phyloP scores from a whole-genome alignment of 35 echinoderm and acorn worm species.

The Apostichopus parvimensis region DNA sequence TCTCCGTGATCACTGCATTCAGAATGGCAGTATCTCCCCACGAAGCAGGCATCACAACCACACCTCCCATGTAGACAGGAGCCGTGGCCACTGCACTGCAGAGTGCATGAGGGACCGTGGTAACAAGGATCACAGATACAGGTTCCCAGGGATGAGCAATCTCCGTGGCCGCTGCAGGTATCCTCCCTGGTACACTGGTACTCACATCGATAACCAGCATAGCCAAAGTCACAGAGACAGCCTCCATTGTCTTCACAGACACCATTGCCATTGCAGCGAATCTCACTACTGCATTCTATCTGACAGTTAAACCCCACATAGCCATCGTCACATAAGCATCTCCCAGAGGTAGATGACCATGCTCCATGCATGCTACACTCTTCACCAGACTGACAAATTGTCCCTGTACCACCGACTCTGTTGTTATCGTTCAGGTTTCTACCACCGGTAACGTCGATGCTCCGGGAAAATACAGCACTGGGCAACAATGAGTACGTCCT shows the following conservation, averaged over 20 bases:
- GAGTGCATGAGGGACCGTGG: slow-evolving; percentile 68
- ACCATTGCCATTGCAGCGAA: slow-evolving; percentile 72
- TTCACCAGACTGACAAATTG: slow-evolving; percentile 49
- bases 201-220: slow-evolving; percentile 90
- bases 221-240: slow-evolving; percentile 71
- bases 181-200: slow-evolving; percentile 58
- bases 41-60: slow-evolving; percentile 74
- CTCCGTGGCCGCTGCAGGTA: slow-evolving; percentile 80
- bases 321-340: slow-evolving; percentile 64
- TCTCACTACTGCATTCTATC: slow-evolving; percentile 52
- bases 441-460: slow-evolving; percentile 41
- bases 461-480: slow-evolving; percentile 29
- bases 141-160: slow-evolving; percentile 65
- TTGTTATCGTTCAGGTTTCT: not conserved
- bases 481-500: slow-evolving; percentile 65
- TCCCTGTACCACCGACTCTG: slow-evolving; percentile 41
- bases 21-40: slow-evolving; percentile 77
- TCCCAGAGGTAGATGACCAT: slow-evolving; percentile 24
- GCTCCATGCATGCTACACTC: slow-evolving; percentile 71
- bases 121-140: slow-evolving; percentile 77
- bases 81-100: slow-evolving; percentile 68
- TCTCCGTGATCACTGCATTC: slow-evolving; percentile 70
- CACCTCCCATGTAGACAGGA: slow-evolving; percentile 58
- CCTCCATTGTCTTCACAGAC: slow-evolving; percentile 63
- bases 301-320: slow-evolving; percentile 83